phyloP scores from a whole-genome alignment of 2,113 vertebrate species.

The Crotalus horridus region DNA sequence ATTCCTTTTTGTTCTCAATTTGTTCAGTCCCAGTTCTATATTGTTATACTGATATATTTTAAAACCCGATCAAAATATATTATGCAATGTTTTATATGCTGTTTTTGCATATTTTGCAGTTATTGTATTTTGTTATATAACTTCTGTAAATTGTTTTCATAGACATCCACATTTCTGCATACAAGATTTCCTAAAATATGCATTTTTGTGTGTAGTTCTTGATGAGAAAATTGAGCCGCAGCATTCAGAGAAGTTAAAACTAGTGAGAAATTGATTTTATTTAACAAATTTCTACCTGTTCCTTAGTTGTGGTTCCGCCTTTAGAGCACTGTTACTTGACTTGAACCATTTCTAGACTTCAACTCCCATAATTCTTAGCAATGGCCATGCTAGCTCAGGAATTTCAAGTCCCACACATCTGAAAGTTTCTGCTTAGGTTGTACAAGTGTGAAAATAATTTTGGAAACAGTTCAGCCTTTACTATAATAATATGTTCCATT shows the following conservation, averaged over 20 bases:
- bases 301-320: background rate
- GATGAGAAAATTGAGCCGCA: background rate
- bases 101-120: background rate
- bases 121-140: background rate
- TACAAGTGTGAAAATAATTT: background rate
- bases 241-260: background rate
- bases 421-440: background rate
- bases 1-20: background rate
- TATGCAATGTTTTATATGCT: background rate
- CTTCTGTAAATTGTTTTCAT: background rate
- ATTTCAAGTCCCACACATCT: background rate
- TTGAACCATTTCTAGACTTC: background rate
- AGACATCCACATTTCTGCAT: background rate
- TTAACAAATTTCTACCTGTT: background rate
- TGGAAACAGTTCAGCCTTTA: background rate
- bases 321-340: background rate
- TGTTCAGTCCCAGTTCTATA: background rate
- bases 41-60: background rate
- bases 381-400: background rate
- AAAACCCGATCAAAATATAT: background rate
- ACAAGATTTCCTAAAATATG: background rate
- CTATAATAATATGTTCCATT: background rate
- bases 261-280: background rate
- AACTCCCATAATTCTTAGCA: background rate
- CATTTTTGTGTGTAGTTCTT: background rate